Conservation (phyloP, 2,797 vertebrate species). For the Aselliscus stoliczkanus region DNA sequence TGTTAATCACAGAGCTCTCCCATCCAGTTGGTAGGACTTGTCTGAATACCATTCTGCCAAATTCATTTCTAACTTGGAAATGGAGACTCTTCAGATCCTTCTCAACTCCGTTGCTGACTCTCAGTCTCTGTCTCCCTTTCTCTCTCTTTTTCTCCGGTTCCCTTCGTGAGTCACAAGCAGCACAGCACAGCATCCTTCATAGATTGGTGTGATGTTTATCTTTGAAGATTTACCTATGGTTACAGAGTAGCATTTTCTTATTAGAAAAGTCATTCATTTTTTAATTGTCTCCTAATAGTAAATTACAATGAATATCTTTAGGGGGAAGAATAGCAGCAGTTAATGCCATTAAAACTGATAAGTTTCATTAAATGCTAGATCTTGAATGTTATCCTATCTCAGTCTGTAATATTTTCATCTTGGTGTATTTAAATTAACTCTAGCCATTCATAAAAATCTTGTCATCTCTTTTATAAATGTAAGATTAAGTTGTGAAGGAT, state of each 20-base stretch:
- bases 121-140: too few species aligned
- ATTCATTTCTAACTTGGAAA: not conserved
- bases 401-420: constrained; percentile 16
- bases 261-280: constrained; percentile 17
- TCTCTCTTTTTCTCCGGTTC: not conserved
- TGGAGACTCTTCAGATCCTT: not conserved
- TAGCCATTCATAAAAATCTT: not conserved
- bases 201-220: not conserved
- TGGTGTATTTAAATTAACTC: not conserved
- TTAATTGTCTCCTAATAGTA: not conserved
- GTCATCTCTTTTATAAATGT: not conserved
- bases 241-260: not conserved
- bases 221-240: not conserved
- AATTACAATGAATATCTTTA: not conserved
- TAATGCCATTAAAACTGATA: not conserved
- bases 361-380: not conserved
- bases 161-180: not conserved
- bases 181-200: not conserved
- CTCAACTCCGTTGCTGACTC: not conserved
- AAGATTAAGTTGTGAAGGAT: constrained; percentile 10
- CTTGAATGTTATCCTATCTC: constrained; percentile 16
- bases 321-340: not conserved
- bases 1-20: not conserved
- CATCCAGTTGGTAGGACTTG: not conserved
- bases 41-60: not conserved